These are phyloP conservation scores for Iselma pallidipennis DNA, from an alignment of 2,888 invertebrate species.

Conservation along the genomic window DNA sequence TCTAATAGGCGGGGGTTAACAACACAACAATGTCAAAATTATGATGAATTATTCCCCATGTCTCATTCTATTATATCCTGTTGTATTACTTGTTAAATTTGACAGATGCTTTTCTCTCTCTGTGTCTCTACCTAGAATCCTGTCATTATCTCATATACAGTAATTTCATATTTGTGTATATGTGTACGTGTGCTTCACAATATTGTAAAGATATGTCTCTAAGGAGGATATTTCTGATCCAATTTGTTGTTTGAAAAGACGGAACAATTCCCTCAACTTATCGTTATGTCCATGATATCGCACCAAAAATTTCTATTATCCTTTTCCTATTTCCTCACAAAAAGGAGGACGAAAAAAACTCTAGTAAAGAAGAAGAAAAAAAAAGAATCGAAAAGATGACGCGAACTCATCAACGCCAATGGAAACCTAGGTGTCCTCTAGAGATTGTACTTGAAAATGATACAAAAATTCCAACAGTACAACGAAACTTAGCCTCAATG, in stretches of 20 bases:
- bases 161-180: too few species aligned
- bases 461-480: slow-evolving; percentile 6
- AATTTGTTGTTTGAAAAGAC: background rate
- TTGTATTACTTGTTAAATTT: too few species aligned
- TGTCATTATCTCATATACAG: too few species aligned
- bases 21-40: too few species aligned
- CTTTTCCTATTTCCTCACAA: background rate
- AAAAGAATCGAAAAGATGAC: background rate
- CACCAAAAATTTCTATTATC: background rate
- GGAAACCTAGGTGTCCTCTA: slow-evolving; percentile 5
- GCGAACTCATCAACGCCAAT: slow-evolving; percentile 9
- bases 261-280: background rate
- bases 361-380: too few species aligned
- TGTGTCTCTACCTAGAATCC: too few species aligned
- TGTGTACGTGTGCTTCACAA: too few species aligned
- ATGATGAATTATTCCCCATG: too few species aligned
- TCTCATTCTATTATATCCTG: too few species aligned
- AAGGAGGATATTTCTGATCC: background rate
- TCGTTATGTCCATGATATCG: background rate
- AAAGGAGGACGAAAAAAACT: background rate
- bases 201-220: background rate
- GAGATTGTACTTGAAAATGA: slow-evolving; percentile 13
- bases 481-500: slow-evolving; percentile 8
- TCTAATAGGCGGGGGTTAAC: too few species aligned
- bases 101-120: too few species aligned